These are phyloP conservation scores for Thalassophryne amazonica DNA, from an alignment of 2,797 vertebrate genomes.

Conservation along the genomic window DNA sequence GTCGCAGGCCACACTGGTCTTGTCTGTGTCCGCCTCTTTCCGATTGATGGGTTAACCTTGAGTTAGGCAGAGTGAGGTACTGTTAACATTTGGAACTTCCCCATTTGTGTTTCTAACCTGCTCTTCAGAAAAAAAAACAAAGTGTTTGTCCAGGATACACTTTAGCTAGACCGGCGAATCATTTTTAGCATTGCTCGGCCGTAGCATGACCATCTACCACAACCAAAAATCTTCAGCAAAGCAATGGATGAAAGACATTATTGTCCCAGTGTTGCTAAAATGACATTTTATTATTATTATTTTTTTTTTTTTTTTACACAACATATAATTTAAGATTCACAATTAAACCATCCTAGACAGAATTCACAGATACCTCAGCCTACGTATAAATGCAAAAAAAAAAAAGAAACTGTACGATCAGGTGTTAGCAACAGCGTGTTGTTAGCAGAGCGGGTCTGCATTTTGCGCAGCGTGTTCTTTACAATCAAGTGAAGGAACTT, in stretches of 20 bases:
- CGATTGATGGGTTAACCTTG: too few relatives aligned
- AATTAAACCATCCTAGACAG: neutral
- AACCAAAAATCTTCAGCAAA: neutral
- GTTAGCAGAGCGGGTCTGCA: neutral
- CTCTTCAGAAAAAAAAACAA: too few relatives aligned
- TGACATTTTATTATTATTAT: neutral
- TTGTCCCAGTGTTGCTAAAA: neutral
- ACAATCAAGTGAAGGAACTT: constrained; percentile 26
- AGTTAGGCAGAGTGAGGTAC: too few relatives aligned
- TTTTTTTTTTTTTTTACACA: too few relatives aligned
- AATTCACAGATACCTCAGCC: neutral
- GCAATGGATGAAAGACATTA: neutral
- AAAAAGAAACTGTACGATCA: neutral
- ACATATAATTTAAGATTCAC: neutral
- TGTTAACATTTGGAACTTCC: too few relatives aligned
- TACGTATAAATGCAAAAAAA: neutral
- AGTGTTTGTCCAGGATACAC: too few relatives aligned
- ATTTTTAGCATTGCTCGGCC: too few relatives aligned
- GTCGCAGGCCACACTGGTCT: too few relatives aligned
- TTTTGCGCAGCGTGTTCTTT: constrained; percentile 6
- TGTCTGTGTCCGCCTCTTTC: too few relatives aligned
- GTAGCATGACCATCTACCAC: too few relatives aligned
- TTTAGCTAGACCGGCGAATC: too few relatives aligned
- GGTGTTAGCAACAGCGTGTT: neutral
- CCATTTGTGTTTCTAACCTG: too few relatives aligned